phyloP scores from a whole-genome alignment of 1,140 invertebrate genomes.

The Heliconius eleuchia region DNA sequence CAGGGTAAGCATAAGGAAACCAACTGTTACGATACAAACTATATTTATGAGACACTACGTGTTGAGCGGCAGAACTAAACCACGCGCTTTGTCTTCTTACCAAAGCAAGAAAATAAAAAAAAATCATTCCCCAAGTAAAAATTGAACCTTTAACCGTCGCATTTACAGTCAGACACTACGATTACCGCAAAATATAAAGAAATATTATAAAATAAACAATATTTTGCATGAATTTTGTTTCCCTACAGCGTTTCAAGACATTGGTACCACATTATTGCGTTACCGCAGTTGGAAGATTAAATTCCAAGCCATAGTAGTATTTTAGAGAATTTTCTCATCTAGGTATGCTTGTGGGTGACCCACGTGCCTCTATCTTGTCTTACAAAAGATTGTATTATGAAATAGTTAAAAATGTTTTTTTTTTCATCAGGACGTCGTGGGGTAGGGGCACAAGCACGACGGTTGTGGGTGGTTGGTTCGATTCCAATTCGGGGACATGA shows the following conservation, averaged over 20 bases:
- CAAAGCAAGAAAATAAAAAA: too few relatives aligned
- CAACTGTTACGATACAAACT: too few relatives aligned
- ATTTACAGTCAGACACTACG: neutral
- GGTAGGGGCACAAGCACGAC: neutral
- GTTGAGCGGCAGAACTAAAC: neutral
- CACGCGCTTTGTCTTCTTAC: neutral
- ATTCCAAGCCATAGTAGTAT: constrained; percentile 15
- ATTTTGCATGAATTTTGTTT: neutral
- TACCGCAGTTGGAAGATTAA: constrained; percentile 7
- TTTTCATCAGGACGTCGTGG: neutral
- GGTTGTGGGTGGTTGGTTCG: neutral
- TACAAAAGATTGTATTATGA: neutral
- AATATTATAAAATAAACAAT: neutral
- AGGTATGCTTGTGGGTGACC: neutral
- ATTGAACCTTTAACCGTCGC: too few relatives aligned
- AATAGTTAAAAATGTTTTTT: neutral
- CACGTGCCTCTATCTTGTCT: neutral
- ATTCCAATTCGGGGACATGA: too few relatives aligned
- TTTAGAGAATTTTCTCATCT: constrained; percentile 19
- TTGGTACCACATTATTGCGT: neutral
- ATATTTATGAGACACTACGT: neutral
- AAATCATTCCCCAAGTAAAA: too few relatives aligned
- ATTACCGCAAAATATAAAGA: neutral
- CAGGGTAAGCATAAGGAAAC: too few relatives aligned
- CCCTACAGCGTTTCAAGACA: neutral